phyloP scores from a whole-genome alignment of 2,888 invertebrate genomes.

The Nomada fabriciana region DNA sequence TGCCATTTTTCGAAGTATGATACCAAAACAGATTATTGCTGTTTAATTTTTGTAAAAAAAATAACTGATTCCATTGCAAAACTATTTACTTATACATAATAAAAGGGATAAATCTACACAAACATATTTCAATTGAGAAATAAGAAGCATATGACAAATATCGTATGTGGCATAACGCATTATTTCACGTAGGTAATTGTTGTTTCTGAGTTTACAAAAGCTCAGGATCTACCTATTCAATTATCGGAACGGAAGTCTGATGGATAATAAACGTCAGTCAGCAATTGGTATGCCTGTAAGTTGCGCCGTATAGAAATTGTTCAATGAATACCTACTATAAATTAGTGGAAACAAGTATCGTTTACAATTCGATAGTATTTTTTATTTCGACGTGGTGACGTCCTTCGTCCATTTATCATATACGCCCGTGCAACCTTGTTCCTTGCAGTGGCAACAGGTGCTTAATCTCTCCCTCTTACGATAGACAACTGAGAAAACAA shows the following conservation, averaged over 20 bases:
- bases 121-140: neutral
- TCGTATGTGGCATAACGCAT: neutral
- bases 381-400: neutral
- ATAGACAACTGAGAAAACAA: neutral
- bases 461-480: neutral
- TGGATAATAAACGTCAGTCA: conserved; percentile 14
- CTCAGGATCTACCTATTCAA: neutral
- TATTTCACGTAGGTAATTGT: neutral
- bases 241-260: neutral
- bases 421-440: neutral
- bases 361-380: neutral
- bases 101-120: too few relatives aligned
- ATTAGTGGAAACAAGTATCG: too few relatives aligned
- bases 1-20: too few relatives aligned
- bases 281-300: neutral
- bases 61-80: too few relatives aligned
- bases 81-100: too few relatives aligned
- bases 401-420: neutral
- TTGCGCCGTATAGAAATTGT: neutral
- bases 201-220: neutral
- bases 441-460: conserved; percentile 43
- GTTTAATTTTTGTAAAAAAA: too few relatives aligned
- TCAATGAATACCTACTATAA: neutral
- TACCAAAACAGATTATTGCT: too few relatives aligned
- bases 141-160: neutral